Base-by-base conservation (phyloP, 2,113 vertebrate genomes). In the Grallaria varia region DNA sequence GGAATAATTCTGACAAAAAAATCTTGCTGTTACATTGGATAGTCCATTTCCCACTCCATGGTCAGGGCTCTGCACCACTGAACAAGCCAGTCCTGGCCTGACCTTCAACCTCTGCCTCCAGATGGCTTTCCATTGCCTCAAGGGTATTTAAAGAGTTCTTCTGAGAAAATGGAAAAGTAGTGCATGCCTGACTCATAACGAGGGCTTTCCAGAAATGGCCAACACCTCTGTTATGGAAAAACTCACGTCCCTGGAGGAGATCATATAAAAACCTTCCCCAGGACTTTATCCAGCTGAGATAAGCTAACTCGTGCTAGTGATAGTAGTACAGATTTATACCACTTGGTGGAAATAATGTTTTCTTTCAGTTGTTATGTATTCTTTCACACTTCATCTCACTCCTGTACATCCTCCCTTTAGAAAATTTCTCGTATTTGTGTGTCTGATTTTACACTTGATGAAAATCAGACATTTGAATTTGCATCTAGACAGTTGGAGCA, bases 71-170 rank as follows among this genome's bases (percentile, higher is more conserved):
- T 85, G 72, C 83, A 62, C 87, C 86, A 49, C 64, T 68, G 84
- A 89, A 25, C 0, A 28, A 90, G 79, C 50, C 40, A 75, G 66
- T n/a, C 86, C 49, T 52, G 93, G 40, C 24, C 27, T n/a, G 3
- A 78, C 88, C 68, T 95, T 88, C 89, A 90, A 39, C 39, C 37
- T 86, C 93, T 95, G 94, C 91, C 73, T 97, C 91, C 95, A 96
- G 96, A 95, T 95, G 96, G 69, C 73, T 95, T 97, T 96, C 95
- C 84, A 94, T 92, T 96, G 93, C 96, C 93, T 95, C 95, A 82
- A 96, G 80, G 25, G 77, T 56, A 68, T 84, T 96, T 92, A 84
- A 95, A 87, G 87, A 84, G 86, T 42, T 93, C 83, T 90, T 95
- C 93, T 96, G 93, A 96, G 96, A 87, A 95, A 96, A 92, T 91